These are phyloP conservation scores for Bradypodion ventrale DNA, from an alignment of 2,797 vertebrate species.

Conservation along the genomic window DNA sequence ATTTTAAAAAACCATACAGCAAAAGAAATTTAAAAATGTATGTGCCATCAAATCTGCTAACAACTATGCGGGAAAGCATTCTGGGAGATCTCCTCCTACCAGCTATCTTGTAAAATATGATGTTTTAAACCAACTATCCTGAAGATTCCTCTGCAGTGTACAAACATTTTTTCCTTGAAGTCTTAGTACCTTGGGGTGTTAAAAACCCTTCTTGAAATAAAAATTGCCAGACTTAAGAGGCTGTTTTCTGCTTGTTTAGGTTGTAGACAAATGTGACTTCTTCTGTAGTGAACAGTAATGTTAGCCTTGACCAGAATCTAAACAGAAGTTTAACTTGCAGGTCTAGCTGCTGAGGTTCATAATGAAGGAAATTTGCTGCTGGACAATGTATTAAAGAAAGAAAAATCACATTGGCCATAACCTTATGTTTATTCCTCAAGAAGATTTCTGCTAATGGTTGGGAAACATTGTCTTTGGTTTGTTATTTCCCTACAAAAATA, in stretches of 20 bases:
- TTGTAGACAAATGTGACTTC: neutral
- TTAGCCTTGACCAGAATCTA: no score
- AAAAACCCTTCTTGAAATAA: constrained; percentile 15
- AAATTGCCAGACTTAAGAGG: neutral
- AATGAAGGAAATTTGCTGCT: no score
- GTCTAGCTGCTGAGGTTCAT: no score
- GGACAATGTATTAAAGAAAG: no score
- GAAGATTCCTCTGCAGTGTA: neutral
- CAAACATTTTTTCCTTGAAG: constrained; percentile 20
- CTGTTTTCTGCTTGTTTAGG: neutral
- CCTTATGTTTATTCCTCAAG: no score
- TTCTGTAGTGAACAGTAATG: neutral
- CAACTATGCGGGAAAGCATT: constrained; percentile 20
- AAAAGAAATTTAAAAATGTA: neutral
- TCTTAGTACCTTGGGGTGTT: neutral
- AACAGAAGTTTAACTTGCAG: no score
- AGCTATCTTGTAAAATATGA: neutral
- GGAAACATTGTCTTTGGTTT: no score
- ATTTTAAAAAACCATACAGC: neutral
- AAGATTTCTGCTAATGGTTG: no score
- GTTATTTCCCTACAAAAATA: no score
- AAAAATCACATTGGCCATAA: no score
- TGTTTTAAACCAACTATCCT: constrained; percentile 33
- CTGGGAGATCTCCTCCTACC: constrained; percentile 6
- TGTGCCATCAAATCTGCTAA: constrained; percentile 1